Base-by-base conservation (phyloP, 2,888 invertebrate genomes). In the Prosapia bicincta region DNA sequence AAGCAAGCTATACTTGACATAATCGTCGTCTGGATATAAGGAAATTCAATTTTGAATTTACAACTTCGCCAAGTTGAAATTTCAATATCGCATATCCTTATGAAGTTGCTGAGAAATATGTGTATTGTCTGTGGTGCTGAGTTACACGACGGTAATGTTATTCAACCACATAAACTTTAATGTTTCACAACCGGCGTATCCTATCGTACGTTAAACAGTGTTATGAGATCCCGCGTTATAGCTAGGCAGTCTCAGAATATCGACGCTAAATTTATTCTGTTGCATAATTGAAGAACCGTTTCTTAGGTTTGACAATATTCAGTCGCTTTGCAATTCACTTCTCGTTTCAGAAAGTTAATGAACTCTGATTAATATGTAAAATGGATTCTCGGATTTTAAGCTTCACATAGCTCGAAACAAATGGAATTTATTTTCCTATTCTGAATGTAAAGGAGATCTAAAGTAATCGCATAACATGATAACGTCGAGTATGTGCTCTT, bases 31-130 rank as follows among this genome's bases (percentile, higher is more conserved):
- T n/a, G 20, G 20, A 5, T 54, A 20, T 54, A 54, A 54, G 54
- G 54, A 54, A 54, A 54, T 54, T 54, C 54, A 54, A 54, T 54
- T 54, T 54, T 54, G 54, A 54, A 54, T 54, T 54, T 54, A 54
- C n/a, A n/a, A 54, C 54, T 54, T 54, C 20, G 20, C 20, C 20
- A 54, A 54, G 54, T 54, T 38, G 38, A 38, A 38, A 38, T 38
- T 54, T 20, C 54, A 54, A 54, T 54, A 54, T 54, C 54, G 13
- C 20, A 20, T 54, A 54, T 54, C 54, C 54, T 54, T 54, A 3
- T 20, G 20, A 5, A 54, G 54, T 54, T 20, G 54, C 3, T 5
- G 54, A 54, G 54, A 54, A 54, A 20, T 54, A 20, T 20, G 20
- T 3, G 54, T 13, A 54, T 54, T 54, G 54, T 54, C 54, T 54